Evolutionary conservation across 2,888 invertebrate genomes (phyloP).

Genomic region (Rotaria socialis): DNA sequence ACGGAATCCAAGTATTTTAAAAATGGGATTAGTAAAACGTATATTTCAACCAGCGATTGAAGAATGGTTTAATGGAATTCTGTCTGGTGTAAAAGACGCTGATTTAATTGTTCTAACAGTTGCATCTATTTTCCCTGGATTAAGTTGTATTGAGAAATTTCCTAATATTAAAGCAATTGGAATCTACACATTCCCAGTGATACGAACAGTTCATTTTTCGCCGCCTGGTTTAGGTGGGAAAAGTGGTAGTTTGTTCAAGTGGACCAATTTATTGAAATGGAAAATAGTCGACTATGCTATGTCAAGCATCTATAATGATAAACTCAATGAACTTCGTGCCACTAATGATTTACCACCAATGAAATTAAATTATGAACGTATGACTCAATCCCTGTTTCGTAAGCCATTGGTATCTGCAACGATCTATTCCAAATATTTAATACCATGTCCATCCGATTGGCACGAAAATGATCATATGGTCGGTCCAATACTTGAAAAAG

Average conservation of each 20-base stretch:
- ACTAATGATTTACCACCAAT: neutral
- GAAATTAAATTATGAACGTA: neutral
- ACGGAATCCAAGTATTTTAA: conserved; percentile 23
- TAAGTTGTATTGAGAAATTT: neutral
- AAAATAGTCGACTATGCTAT: neutral
- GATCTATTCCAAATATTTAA: neutral
- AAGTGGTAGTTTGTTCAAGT: conserved; percentile 4
- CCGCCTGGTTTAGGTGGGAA: neutral
- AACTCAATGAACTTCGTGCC: neutral
- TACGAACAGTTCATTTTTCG: neutral
- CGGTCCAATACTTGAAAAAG: neutral
- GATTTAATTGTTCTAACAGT: neutral
- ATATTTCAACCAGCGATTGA: neutral
- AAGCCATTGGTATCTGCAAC: neutral
- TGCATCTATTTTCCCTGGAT: neutral
- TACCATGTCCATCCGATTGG: neutral
- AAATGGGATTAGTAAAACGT: neutral
- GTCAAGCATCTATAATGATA: neutral
- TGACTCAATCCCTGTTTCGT: neutral
- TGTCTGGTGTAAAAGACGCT: neutral
- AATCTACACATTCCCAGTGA: neutral
- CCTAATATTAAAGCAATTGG: neutral
- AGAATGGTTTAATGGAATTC: neutral
- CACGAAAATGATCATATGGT: neutral
- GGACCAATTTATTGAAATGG: neutral